Evolutionary conservation across 64 coral and sea anemone genomes (phyloP).

Genomic region (Anthopleura sola): DNA sequence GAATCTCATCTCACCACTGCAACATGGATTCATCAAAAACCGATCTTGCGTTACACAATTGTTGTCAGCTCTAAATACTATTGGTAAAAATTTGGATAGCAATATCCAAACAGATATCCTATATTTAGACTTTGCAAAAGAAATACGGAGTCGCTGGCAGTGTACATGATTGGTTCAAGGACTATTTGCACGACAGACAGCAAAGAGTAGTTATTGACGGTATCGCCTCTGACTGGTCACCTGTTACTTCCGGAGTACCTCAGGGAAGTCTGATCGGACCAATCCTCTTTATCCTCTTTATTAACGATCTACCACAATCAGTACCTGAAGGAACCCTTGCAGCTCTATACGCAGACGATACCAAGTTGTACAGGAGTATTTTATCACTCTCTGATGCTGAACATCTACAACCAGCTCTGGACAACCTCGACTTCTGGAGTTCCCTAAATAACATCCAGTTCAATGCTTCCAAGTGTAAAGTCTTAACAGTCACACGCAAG

Average conservation of each 20-base stretch:
- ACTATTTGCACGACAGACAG: constrained; percentile 21
- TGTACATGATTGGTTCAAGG: constrained; percentile 26
- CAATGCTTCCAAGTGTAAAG: constrained; percentile 47
- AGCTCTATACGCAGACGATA: not conserved
- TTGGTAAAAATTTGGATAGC: constrained; percentile 37
- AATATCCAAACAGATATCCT: constrained; percentile 4
- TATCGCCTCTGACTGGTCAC: not conserved
- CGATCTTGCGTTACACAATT: constrained; percentile 52
- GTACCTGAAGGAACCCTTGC: not conserved
- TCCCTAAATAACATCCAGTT: not conserved
- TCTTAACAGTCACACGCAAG: constrained; percentile 19
- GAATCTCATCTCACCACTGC: constrained; percentile 26
- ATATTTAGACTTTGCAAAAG: constrained; percentile 41
- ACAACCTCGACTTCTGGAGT: not conserved
- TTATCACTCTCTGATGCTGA: not conserved
- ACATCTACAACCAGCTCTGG: not conserved
- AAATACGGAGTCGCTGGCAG: constrained; percentile 5
- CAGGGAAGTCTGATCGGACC: constrained; percentile 4
- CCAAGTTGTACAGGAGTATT: not conserved
- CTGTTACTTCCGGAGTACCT: no score
- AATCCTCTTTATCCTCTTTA: constrained; percentile 23
- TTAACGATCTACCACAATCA: not conserved
- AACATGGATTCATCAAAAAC: constrained; percentile 42
- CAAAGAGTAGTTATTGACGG: constrained; percentile 24
- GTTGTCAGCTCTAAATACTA: constrained; percentile 29